Conservation (phyloP, 2,888 invertebrate genomes). For the Diabrotica balteata region DNA sequence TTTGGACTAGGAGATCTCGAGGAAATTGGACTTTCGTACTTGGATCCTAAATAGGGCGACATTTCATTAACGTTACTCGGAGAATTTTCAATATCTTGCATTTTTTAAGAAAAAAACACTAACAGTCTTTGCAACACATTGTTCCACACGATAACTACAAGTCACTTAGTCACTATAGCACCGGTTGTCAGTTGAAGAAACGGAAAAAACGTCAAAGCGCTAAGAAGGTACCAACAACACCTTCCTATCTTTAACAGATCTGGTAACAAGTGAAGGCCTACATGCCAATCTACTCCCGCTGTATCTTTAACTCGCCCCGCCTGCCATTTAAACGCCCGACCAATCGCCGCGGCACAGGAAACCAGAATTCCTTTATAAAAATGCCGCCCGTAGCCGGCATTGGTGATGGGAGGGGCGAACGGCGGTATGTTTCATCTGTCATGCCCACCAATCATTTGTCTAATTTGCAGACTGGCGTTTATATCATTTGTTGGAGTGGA, state of each 20-base stretch:
- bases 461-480: slow-evolving; percentile 53
- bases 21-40: slow-evolving; percentile 58
- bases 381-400: slow-evolving; percentile 43
- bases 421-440: slow-evolving; percentile 40
- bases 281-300: slow-evolving; percentile 50
- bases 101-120: slow-evolving; percentile 38
- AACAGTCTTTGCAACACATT: slow-evolving; percentile 34
- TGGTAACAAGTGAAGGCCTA: slow-evolving; percentile 58
- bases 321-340: slow-evolving; percentile 41
- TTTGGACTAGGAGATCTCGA: slow-evolving; percentile 61
- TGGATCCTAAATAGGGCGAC: slow-evolving; percentile 58
- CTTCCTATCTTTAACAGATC: slow-evolving; percentile 56
- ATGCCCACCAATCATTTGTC: slow-evolving; percentile 54
- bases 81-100: slow-evolving; percentile 59
- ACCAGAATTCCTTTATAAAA: slow-evolving; percentile 45
- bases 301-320: slow-evolving; percentile 49
- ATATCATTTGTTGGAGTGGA: slow-evolving; percentile 58
- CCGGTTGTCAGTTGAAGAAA: background rate
- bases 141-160: slow-evolving; percentile 26
- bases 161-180: slow-evolving; percentile 31
- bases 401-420: slow-evolving; percentile 47
- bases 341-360: slow-evolving; percentile 43
- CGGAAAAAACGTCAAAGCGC: slow-evolving; percentile 35
- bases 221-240: slow-evolving; percentile 42
- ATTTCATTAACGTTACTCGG: slow-evolving; percentile 52